phyloP scores from a whole-genome alignment of 30 jellyfish, hydroid and myxozoan species.

The Aurelia sp. region DNA sequence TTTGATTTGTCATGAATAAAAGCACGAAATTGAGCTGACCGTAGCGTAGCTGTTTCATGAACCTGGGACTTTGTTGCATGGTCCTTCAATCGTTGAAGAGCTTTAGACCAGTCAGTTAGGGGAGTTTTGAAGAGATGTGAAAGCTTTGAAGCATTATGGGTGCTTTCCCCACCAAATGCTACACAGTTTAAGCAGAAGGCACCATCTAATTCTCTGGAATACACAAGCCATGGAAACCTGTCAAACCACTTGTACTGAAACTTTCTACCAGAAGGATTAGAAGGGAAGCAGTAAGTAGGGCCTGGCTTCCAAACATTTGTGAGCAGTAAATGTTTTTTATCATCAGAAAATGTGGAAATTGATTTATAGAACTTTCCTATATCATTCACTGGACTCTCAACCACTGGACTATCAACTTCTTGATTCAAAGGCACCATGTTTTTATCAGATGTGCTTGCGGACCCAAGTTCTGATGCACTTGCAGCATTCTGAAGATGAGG shows the following conservation, averaged over 20 bases:
- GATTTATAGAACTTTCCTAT: too few relatives aligned
- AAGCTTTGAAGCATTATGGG: conserved; percentile 22
- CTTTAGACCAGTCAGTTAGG: conserved; percentile 15
- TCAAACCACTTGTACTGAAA: too few relatives aligned
- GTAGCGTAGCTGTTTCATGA: conserved; percentile 35
- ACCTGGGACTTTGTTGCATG: conserved; percentile 31
- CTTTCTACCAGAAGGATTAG: too few relatives aligned
- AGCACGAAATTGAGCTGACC: conserved; percentile 11
- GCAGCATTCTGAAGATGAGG: neutral
- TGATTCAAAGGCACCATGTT: too few relatives aligned
- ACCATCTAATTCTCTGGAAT: conserved; percentile 59
- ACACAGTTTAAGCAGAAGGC: conserved; percentile 79
- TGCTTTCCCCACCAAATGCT: conserved; percentile 42
- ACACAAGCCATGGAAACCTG: conserved; percentile 71
- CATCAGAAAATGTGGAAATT: too few relatives aligned
- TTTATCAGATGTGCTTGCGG: conserved; percentile 30
- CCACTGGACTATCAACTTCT: too few relatives aligned
- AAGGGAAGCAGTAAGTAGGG: too few relatives aligned
- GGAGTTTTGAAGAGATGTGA: conserved; percentile 44
- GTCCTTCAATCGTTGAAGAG: conserved; percentile 25
- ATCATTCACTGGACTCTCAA: too few relatives aligned
- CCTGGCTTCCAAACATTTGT: too few relatives aligned
- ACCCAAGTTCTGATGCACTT: conserved; percentile 20
- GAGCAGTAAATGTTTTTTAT: too few relatives aligned
- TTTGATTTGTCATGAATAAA: neutral